phyloP scores from a whole-genome alignment of 2,888 invertebrate species.

The Eupithecia subumbrata region DNA sequence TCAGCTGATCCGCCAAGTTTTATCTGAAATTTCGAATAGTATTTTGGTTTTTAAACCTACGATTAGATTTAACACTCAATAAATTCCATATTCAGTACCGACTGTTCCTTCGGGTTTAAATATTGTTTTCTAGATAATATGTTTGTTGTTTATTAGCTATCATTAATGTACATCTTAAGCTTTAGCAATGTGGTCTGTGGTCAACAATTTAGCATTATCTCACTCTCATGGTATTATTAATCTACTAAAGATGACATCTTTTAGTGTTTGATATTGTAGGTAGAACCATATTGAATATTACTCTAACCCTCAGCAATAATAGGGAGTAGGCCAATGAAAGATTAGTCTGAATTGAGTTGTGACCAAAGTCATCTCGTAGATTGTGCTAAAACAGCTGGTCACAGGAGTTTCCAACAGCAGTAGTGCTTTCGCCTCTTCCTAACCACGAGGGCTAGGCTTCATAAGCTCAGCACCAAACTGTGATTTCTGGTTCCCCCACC shows the following conservation, averaged over 20 bases:
- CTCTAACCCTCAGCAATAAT: slow-evolving; percentile 70
- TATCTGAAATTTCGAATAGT: neutral
- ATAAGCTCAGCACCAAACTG: slow-evolving; percentile 76
- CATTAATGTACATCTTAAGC: neutral
- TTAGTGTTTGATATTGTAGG: neutral
- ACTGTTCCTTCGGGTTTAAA: neutral
- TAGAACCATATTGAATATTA: slow-evolving; percentile 5
- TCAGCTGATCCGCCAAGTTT: neutral
- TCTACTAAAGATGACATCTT: neutral
- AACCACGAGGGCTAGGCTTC: slow-evolving; percentile 77
- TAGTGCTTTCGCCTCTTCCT: slow-evolving; percentile 74
- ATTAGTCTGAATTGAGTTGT: slow-evolving; percentile 95
- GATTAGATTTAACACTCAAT: neutral
- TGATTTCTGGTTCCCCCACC: slow-evolving; percentile 90
- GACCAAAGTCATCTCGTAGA: slow-evolving; percentile 87
- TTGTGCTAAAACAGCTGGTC: slow-evolving; percentile 90
- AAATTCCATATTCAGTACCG: neutral
- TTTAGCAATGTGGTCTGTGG: neutral
- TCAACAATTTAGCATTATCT: neutral
- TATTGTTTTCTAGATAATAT: neutral
- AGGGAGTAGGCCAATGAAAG: slow-evolving; percentile 86
- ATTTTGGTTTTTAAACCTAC: neutral
- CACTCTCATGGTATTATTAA: neutral
- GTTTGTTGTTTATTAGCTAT: neutral
- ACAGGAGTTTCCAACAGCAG: slow-evolving; percentile 87